Evolutionary conservation across 2,113 vertebrate genomes (phyloP), one percentile per base, ranked within the genome.

Genomic region (Marmota monax): DNA sequence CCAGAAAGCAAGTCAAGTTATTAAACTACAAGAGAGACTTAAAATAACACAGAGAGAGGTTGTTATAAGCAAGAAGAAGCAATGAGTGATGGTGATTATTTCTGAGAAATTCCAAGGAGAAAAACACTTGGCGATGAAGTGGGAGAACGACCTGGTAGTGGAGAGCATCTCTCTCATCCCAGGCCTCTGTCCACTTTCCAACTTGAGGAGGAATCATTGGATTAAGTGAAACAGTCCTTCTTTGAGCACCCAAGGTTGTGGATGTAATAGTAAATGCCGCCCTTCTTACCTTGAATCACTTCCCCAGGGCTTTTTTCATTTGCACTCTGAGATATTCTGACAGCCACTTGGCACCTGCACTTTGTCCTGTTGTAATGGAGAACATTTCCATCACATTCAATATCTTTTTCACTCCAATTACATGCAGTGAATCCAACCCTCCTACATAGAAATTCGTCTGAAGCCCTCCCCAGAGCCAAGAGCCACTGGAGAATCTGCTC

Each of bases 381-480:
- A 90, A 90, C 56, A 92, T 97, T 96, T 95, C 90, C 74, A 95
- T 83, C 63, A 42, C 70, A n/a, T 85, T 88, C 84, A 63, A 23
- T 95, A n/a, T 93, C 67, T 58, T 58, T 95, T 97, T 92, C 77
- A 76, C 69, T 88, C 63, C 84, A 97, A 74, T 96, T 94, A 95
- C 86, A 94, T 80, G 92, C 20, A 29, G 37, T 58, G 80, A 94
- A 94, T 96, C 61, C 96, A 84, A 72, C 18, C 18, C 92, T 96
- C 80, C 63, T 94, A 37, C 37, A 79, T 70, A 72, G 84, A 87
- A 63, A 67, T 83, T 85, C 58, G 42, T 88, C 77, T 61, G 72
- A 86, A 90, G 63, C 56, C 78, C 37, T 95, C 80, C 22, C 10
- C 51, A 69, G 90, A 92, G 84, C 93, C 93, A 88, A 96, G 87